Evolutionary conservation across 2,113 vertebrate genomes (phyloP).

Genomic region (Lutjanus erythropterus): DNA sequence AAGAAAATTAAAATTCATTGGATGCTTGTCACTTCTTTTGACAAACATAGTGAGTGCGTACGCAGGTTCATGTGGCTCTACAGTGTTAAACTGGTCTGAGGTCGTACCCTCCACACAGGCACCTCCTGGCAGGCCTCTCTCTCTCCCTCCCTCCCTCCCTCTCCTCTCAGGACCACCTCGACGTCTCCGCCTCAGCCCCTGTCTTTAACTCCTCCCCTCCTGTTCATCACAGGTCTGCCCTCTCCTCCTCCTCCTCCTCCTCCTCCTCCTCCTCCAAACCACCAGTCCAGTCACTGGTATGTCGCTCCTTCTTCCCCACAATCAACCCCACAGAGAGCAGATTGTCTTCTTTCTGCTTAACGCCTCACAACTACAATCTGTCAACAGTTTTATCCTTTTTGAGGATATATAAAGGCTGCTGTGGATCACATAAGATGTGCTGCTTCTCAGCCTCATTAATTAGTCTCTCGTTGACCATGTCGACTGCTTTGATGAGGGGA

Average conservation of each 20-base stretch:
- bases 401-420: no score
- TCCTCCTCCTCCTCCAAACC: no score
- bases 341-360: not conserved
- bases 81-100: slow-evolving; percentile 5
- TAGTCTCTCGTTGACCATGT: no score
- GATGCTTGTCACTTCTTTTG: no score
- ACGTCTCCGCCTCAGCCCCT: not conserved
- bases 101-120: slow-evolving; percentile 74
- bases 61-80: not conserved
- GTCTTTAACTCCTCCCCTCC: slow-evolving; percentile 9
- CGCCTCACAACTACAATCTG: not conserved
- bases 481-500: no score
- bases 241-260: no score
- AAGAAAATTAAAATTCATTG: no score
- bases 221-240: not conserved
- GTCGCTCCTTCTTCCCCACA: not conserved
- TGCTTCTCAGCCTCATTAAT: no score
- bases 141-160: not conserved
- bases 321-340: not conserved
- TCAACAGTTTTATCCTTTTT: no score
- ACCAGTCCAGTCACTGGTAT: not conserved
- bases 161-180: not conserved
- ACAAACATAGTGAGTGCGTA: not conserved
- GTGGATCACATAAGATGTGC: no score
- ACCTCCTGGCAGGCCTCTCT: slow-evolving; percentile 76